phyloP scores from a whole-genome alignment of 2,113 vertebrate genomes.

The Genyomyrus donnyi region DNA sequence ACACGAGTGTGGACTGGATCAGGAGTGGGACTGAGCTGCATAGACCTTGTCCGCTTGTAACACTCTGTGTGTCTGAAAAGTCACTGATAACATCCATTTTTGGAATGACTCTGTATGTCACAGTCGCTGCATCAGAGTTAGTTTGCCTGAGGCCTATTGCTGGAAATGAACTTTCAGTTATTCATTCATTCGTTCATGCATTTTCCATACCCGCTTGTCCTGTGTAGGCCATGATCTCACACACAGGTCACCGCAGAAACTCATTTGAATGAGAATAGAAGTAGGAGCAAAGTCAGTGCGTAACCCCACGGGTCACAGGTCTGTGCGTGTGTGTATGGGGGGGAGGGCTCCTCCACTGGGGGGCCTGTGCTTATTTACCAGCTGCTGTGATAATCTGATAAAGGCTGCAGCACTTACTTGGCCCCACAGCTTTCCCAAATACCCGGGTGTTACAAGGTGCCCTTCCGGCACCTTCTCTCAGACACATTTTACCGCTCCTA shows the following conservation, averaged over 20 bases:
- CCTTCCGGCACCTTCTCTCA: not conserved
- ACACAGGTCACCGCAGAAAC: conserved; percentile 49
- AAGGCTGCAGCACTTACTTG: conserved; percentile 37
- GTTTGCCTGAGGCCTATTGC: not conserved
- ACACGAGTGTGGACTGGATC: not conserved
- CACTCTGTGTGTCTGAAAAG: not conserved
- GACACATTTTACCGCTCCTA: not conserved
- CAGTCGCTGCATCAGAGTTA: not conserved
- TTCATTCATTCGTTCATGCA: not conserved
- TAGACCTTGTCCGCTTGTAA: not conserved
- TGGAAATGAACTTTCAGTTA: not conserved
- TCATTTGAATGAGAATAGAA: conserved; percentile 69
- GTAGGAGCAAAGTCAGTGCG: conserved; percentile 63
- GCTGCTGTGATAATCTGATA: conserved; percentile 51
- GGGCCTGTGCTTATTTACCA: conserved; percentile 50
- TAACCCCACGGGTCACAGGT: conserved; percentile 60
- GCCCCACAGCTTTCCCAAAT: not conserved
- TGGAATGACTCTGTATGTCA: not conserved
- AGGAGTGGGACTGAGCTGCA: not conserved
- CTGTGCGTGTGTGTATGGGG: conserved; percentile 15
- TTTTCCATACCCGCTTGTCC: not conserved
- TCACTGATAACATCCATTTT: not conserved
- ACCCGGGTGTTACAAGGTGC: not conserved
- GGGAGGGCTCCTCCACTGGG: not conserved
- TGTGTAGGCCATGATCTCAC: conserved; percentile 49